These are phyloP conservation scores for Ptychochromis oligacanthus DNA, from an alignment of 2,113 vertebrate genomes.

Conservation along the genomic window DNA sequence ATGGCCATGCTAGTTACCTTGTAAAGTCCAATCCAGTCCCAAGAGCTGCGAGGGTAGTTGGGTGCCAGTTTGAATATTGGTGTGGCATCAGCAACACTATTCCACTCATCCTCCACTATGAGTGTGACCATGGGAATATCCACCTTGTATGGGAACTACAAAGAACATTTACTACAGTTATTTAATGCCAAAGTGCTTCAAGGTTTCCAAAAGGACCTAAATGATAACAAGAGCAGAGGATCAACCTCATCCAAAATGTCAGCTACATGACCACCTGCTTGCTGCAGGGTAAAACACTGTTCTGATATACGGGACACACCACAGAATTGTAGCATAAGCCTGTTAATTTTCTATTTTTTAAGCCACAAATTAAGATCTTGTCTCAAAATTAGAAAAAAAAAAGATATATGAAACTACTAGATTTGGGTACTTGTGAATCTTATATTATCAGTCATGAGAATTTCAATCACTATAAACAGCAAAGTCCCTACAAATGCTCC, in stretches of 20 bases:
- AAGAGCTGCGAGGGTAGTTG: constrained; percentile 90
- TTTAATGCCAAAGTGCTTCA: neutral
- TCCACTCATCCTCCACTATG: constrained; percentile 93
- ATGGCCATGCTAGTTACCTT: constrained; percentile 79
- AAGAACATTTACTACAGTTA: constrained; percentile 7
- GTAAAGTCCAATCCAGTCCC: constrained; percentile 99
- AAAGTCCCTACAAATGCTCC: neutral
- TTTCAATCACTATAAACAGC: neutral
- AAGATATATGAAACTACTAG: neutral
- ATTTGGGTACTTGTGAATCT: neutral
- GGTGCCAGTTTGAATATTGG: constrained; percentile 84
- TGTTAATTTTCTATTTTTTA: neutral
- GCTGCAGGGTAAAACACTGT: neutral
- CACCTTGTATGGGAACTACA: constrained; percentile 91
- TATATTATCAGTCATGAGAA: neutral
- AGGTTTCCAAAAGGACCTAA: neutral
- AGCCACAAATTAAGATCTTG: neutral
- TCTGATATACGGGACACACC: neutral
- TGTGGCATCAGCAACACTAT: constrained; percentile 85
- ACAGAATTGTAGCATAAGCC: neutral
- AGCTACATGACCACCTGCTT: neutral
- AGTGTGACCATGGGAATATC: constrained; percentile 87
- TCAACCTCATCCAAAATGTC: neutral
- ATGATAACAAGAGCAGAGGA: neutral
- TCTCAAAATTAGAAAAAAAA: too few species aligned